A percentile compares a stretch with the other conserved stretches of the same genome.
These are phyloP conservation scores for Thaleichthys pacificus DNA, from an alignment of 2,797 vertebrate species.

Conservation along the genomic window DNA sequence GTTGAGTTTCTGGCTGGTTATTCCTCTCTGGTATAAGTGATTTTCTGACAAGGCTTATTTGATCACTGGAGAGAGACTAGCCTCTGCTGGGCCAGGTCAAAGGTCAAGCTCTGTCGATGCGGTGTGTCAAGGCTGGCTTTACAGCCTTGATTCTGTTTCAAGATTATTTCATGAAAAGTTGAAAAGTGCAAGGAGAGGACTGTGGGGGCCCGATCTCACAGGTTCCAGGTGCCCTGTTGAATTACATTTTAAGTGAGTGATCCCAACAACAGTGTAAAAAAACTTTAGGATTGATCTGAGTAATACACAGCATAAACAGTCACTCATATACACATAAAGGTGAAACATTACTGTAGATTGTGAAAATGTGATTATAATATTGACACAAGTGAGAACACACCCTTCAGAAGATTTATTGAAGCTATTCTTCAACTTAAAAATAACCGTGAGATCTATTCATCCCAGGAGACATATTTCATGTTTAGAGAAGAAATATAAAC, in stretches of 20 bases:
- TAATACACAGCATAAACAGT: too few relatives aligned
- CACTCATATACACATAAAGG: too few relatives aligned
- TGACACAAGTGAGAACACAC: too few relatives aligned
- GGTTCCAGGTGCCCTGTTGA: too few relatives aligned
- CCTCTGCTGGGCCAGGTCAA: slow-evolving; percentile 26
- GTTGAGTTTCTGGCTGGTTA: slow-evolving; percentile 9
- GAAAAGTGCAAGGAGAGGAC: neutral
- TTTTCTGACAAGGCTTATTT: slow-evolving; percentile 40
- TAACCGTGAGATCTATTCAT: neutral
- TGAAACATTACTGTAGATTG: neutral
- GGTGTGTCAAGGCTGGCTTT: slow-evolving; percentile 6
- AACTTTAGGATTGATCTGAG: too few relatives aligned
- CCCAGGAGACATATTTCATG: neutral
- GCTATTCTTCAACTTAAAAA: too few relatives aligned
- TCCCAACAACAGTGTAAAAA: too few relatives aligned
- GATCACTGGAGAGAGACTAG: slow-evolving; percentile 35
- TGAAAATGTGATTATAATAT: neutral
- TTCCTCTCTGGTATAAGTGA: slow-evolving; percentile 22
- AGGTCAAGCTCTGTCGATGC: slow-evolving; percentile 36
- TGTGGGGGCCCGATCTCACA: neutral
- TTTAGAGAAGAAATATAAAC: neutral
- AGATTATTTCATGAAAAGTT: slow-evolving; percentile 1
- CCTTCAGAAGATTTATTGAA: neutral
- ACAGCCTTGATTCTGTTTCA: neutral
- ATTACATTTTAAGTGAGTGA: too few relatives aligned